phyloP scores from a whole-genome alignment of 2,797 vertebrate genomes.

The Brachyalestes nurse region DNA sequence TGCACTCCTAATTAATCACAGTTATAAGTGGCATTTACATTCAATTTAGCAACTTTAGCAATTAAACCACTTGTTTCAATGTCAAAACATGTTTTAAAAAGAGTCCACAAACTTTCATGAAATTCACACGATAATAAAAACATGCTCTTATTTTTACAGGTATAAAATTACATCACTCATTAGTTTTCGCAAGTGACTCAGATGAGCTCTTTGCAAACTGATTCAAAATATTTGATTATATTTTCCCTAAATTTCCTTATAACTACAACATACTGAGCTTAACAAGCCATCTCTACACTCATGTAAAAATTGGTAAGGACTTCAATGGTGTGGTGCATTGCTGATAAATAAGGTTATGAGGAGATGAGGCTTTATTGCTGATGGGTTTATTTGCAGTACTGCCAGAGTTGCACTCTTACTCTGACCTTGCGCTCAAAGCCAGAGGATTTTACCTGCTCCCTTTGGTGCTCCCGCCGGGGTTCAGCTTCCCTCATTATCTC shows the following conservation, averaged over 20 bases:
- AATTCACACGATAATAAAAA: too few relatives aligned
- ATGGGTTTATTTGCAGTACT: slow-evolving; percentile 50
- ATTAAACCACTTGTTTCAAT: too few relatives aligned
- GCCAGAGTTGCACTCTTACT: slow-evolving; percentile 54
- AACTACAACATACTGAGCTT: neutral
- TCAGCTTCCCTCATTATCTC: slow-evolving; percentile 65
- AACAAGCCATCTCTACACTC: neutral
- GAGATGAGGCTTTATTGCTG: slow-evolving; percentile 39
- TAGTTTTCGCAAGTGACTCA: neutral
- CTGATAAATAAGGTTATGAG: slow-evolving; percentile 36
- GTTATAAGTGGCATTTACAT: too few relatives aligned
- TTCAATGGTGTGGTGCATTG: slow-evolving; percentile 46
- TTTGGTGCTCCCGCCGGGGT: slow-evolving; percentile 52
- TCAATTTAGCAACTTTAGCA: too few relatives aligned
- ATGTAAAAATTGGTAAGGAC: slow-evolving; percentile 12
- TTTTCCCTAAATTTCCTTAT: neutral
- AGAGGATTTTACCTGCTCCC: slow-evolving; percentile 51
- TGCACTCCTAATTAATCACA: too few relatives aligned
- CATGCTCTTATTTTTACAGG: neutral
- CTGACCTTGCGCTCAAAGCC: slow-evolving; percentile 59
- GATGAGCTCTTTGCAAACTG: too few relatives aligned
- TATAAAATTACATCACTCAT: neutral
- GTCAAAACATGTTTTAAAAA: too few relatives aligned
- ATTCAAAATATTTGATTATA: neutral
- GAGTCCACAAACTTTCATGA: too few relatives aligned